A percentile compares a stretch with the other conserved stretches of the same genome.
Evolutionary conservation across 2,797 vertebrate genomes (phyloP).

Genomic region (Amphiprion clarkii): DNA sequence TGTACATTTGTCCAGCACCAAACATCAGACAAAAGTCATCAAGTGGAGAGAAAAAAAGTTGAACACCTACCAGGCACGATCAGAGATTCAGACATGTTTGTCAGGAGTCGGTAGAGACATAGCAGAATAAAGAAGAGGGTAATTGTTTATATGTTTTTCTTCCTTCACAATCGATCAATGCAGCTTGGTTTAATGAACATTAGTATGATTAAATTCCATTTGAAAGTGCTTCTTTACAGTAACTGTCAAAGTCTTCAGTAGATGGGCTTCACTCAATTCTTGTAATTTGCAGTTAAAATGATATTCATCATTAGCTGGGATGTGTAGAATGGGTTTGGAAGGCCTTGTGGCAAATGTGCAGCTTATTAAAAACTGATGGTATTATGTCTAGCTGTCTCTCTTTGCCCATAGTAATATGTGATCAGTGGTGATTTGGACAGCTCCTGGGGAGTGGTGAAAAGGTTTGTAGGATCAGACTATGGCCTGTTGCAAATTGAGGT

Average conservation of each 20-base stretch:
- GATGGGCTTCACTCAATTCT: slow-evolving; percentile 22
- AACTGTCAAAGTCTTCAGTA: slow-evolving; percentile 10
- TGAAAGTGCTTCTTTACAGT: slow-evolving; percentile 5
- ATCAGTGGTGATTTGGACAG: slow-evolving; percentile 45
- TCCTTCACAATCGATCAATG: slow-evolving; percentile 14
- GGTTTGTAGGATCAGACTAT: slow-evolving; percentile 59
- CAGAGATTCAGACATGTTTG: slow-evolving; percentile 38
- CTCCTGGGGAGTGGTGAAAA: slow-evolving; percentile 42
- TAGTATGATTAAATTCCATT: slow-evolving; percentile 21
- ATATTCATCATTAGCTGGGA: slow-evolving; percentile 4
- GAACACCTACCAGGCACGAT: slow-evolving; percentile 2
- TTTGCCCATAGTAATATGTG: slow-evolving; percentile 29
- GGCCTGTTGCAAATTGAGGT: slow-evolving; percentile 66
- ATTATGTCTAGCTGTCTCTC: slow-evolving; percentile 25
- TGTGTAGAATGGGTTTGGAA: neutral
- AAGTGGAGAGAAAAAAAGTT: slow-evolving; percentile 13
- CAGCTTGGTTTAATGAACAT: slow-evolving; percentile 26
- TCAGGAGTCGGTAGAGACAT: slow-evolving; percentile 21
- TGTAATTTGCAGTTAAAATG: slow-evolving; percentile 22
- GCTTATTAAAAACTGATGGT: slow-evolving; percentile 51
- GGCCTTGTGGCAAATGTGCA: slow-evolving; percentile 11
- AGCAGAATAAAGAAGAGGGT: slow-evolving; percentile 20
- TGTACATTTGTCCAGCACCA: slow-evolving; percentile 26
- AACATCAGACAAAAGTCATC: slow-evolving; percentile 40
- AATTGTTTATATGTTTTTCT: slow-evolving; percentile 2